Percentiles rank a stretch among this genome's conserved stretches.
phyloP scores from a whole-genome alignment of 2,113 vertebrate genomes.

The Triplophysa tibetana region DNA sequence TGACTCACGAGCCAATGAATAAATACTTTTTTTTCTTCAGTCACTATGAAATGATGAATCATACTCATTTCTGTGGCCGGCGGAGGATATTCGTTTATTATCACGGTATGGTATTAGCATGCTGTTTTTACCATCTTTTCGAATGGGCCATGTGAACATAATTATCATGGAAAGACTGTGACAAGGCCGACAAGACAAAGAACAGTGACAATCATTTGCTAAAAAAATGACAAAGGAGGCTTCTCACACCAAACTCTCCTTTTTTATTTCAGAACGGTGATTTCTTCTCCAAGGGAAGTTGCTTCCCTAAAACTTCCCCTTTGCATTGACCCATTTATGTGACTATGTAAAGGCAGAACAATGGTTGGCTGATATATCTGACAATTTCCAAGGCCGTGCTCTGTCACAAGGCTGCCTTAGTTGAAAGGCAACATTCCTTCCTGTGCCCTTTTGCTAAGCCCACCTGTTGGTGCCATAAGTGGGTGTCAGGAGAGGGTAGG shows the following conservation, averaged over 20 bases:
- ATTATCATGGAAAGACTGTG: not conserved
- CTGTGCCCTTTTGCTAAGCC: conserved; percentile 52
- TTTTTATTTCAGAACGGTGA: not conserved
- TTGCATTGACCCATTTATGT: conserved; percentile 30
- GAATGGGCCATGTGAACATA: conserved; percentile 14
- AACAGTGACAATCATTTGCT: not conserved
- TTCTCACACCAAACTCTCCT: not conserved
- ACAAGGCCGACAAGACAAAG: not conserved
- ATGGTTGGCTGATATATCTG: conserved; percentile 34
- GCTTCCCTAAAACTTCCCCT: conserved; percentile 27
- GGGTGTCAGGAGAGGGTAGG: conserved; percentile 18
- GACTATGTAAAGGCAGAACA: not conserved
- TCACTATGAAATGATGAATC: conserved; percentile 33
- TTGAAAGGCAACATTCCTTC: conserved; percentile 35
- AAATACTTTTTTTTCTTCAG: not conserved
- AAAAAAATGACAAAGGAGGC: not conserved
- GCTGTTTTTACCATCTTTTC: conserved; percentile 6
- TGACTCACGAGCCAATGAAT: conserved; percentile 29
- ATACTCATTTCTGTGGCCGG: conserved; percentile 25
- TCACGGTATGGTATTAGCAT: not conserved
- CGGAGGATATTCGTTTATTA: not conserved
- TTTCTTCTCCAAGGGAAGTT: conserved; percentile 14
- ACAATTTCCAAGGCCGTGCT: conserved; percentile 35
- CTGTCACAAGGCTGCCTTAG: conserved; percentile 28
- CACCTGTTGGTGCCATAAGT: conserved; percentile 49